Conservation (phyloP, 2,888 invertebrate species). For the Meiosimyza platycephala region DNA sequence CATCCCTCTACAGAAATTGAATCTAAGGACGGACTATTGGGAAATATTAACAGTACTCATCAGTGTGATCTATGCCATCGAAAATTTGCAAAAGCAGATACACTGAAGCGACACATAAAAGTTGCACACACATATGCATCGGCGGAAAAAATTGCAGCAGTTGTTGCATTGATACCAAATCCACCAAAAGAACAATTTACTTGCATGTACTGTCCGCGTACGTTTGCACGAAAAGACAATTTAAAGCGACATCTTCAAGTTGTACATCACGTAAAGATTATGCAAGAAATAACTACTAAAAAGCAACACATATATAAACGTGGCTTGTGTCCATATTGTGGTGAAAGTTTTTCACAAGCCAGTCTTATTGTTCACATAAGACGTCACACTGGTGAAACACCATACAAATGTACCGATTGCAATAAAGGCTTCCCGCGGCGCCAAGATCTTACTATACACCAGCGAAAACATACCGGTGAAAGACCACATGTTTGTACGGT, state of each 20-base stretch:
- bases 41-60: slow-evolving; percentile 36
- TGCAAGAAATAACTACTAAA: not conserved
- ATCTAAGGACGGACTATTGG: not conserved
- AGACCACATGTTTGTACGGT: slow-evolving; percentile 68
- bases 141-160: slow-evolving; percentile 41
- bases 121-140: slow-evolving; percentile 48
- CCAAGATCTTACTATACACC: slow-evolving; percentile 72
- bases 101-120: slow-evolving; percentile 52
- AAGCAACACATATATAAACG: slow-evolving; percentile 59
- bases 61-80: slow-evolving; percentile 54
- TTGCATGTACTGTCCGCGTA: slow-evolving; percentile 60
- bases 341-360: slow-evolving; percentile 72
- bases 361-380: slow-evolving; percentile 75
- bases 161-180: slow-evolving; percentile 28
- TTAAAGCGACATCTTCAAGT: slow-evolving; percentile 68
- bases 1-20: too few relatives aligned
- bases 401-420: slow-evolving; percentile 73
- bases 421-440: slow-evolving; percentile 73
- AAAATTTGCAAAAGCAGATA: slow-evolving; percentile 54
- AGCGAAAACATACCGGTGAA: slow-evolving; percentile 73
- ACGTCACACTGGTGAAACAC: slow-evolving; percentile 75
- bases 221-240: slow-evolving; percentile 71
- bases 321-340: slow-evolving; percentile 71
- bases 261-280: slow-evolving; percentile 13
- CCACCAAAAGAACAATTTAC: slow-evolving; percentile 43